phyloP scores from a whole-genome alignment of 2,888 invertebrate species.

The Sipha maydis region DNA sequence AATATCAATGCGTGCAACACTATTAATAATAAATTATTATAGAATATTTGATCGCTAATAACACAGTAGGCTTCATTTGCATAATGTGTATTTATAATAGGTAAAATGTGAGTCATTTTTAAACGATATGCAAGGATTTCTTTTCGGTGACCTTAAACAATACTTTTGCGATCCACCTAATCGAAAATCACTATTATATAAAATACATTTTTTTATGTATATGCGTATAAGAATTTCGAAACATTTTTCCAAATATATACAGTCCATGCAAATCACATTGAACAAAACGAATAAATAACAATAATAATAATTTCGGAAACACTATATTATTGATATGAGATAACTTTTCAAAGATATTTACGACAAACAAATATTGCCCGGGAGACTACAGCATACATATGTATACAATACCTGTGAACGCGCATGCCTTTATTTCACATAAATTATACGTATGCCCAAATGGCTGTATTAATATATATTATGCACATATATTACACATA shows the following conservation, averaged over 20 bases:
- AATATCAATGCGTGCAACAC: too few relatives aligned
- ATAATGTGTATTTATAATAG: too few relatives aligned
- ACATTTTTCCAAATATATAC: neutral
- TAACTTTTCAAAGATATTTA: conserved; percentile 28
- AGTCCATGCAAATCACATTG: conserved; percentile 21
- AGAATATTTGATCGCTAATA: too few relatives aligned
- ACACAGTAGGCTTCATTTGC: too few relatives aligned
- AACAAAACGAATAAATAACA: conserved; percentile 32
- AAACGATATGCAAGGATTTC: too few relatives aligned
- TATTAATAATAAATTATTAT: too few relatives aligned
- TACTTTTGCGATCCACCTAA: too few relatives aligned
- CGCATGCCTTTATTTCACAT: conserved; percentile 20
- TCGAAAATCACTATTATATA: neutral
- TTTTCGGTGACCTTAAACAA: too few relatives aligned
- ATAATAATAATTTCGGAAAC: conserved; percentile 14
- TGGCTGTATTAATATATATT: neutral
- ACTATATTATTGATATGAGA: neutral
- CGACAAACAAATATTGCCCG: conserved; percentile 24
- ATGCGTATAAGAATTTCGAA: neutral
- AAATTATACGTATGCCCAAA: conserved; percentile 22
- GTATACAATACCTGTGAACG: neutral
- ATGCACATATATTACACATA: neutral
- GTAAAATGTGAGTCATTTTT: too few relatives aligned
- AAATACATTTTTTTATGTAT: neutral
- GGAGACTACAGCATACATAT: conserved; percentile 16